phyloP scores from a whole-genome alignment of 2,888 invertebrate species.

The Dascillus cervinus region DNA sequence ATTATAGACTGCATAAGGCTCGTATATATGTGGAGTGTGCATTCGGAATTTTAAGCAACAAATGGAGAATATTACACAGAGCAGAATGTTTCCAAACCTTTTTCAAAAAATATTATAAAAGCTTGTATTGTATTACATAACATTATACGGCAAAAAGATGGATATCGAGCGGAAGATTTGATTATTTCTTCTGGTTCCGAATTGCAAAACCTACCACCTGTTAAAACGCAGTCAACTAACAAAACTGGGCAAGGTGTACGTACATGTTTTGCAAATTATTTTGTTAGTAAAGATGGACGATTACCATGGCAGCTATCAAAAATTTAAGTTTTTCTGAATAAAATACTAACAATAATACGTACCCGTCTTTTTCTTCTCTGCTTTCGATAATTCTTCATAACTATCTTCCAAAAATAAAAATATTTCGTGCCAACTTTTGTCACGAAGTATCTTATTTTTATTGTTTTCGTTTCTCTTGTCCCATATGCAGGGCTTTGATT shows the following conservation, averaged over 20 bases:
- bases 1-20: no score
- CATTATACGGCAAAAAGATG: slow-evolving; percentile 13
- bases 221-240: slow-evolving; percentile 12
- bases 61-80: slow-evolving; percentile 20
- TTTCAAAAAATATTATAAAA: slow-evolving; percentile 19
- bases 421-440: no score
- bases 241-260: slow-evolving; percentile 11
- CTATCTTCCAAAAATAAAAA: no score
- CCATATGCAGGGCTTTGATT: slow-evolving; percentile 18
- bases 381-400: no score
- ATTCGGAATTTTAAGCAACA: slow-evolving; percentile 17
- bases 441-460: no score
- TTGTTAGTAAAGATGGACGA: slow-evolving; percentile 14
- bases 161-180: slow-evolving; percentile 10
- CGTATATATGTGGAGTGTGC: no score
- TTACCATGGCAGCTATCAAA: slow-evolving; percentile 16
- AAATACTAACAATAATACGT: no score
- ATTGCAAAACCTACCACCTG: slow-evolving; percentile 11
- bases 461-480: no score
- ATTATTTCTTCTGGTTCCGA: slow-evolving; percentile 9
- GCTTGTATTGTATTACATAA: slow-evolving; percentile 16
- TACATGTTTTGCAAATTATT: no score
- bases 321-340: no score
- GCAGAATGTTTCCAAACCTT: slow-evolving; percentile 14
- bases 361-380: no score